A percentile compares a stretch with the other conserved stretches of the same genome.
phyloP scores from a whole-genome alignment of 2,888 invertebrate species.

The Phytoseiulus persimilis region DNA sequence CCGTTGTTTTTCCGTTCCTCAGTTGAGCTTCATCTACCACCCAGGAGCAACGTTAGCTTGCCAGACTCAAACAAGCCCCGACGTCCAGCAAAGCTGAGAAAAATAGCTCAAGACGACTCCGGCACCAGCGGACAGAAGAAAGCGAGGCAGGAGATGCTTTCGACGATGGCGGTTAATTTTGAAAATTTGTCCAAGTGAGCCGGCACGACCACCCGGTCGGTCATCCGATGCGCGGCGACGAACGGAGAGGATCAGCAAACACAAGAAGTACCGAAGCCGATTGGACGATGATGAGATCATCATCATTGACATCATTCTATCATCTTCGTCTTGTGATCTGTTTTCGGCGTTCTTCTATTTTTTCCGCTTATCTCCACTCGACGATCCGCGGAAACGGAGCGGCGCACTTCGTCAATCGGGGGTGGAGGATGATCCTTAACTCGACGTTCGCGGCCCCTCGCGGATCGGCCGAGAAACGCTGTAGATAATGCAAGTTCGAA shows the following conservation, averaged over 20 bases:
- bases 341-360: not conserved
- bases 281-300: not conserved
- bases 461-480: not conserved
- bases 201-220: not conserved
- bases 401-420: not conserved
- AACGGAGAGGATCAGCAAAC: not conserved
- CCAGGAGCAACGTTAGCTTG: not conserved
- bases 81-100: not conserved
- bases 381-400: not conserved
- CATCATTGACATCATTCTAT: not conserved
- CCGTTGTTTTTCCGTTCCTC: not conserved
- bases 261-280: not conserved
- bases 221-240: not conserved
- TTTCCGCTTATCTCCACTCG: not conserved
- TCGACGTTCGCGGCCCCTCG: not conserved
- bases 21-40: not conserved
- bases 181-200: slow-evolving; percentile 5
- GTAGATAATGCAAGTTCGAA: not conserved
- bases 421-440: not conserved
- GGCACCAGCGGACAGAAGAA: not conserved
- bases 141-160: not conserved
- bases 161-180: not conserved
- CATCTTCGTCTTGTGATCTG: not conserved
- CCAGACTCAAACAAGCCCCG: not conserved
- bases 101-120: not conserved